A percentile compares a stretch with the other conserved stretches of the same genome.
Evolutionary conservation across 2,888 invertebrate species (phyloP).

Genomic region (Chrysolina oricalcia): DNA sequence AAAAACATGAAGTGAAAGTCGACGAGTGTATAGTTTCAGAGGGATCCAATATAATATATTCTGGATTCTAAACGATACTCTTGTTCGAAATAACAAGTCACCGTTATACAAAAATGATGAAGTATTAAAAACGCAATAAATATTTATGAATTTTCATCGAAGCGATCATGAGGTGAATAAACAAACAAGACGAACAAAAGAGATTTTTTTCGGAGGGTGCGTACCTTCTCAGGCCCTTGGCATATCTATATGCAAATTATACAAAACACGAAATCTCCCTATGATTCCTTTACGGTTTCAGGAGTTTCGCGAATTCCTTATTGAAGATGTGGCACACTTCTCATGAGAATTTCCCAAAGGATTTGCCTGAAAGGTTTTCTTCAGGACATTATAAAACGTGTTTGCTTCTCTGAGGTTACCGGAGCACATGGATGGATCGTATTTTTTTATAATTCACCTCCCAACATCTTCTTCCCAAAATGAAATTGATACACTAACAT

Average conservation of each 20-base stretch:
- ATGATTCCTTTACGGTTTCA: background rate
- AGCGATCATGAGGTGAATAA: background rate
- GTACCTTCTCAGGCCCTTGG: background rate
- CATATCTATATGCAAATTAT: constrained; percentile 19
- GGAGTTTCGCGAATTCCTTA: background rate
- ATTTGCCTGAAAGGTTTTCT: background rate
- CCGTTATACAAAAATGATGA: background rate
- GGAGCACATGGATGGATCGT: background rate
- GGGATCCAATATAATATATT: background rate
- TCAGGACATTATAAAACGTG: background rate
- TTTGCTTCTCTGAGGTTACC: background rate
- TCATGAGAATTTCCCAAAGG: background rate
- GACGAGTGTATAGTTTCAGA: background rate
- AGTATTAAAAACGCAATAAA: constrained; percentile 15
- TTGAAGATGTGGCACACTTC: constrained; percentile 6
- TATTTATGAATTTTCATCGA: constrained; percentile 7
- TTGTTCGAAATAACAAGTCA: background rate
- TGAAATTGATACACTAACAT: no score
- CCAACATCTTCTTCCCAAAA: background rate
- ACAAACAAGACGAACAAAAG: background rate
- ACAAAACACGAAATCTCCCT: background rate
- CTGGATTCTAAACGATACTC: background rate
- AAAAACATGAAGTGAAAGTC: background rate
- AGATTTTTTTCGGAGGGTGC: background rate
- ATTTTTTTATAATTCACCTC: background rate